Percentiles rank a stretch among this genome's conserved stretches.
phyloP scores from a whole-genome alignment of 2,888 invertebrate species.

The Acrobasis repandana region DNA sequence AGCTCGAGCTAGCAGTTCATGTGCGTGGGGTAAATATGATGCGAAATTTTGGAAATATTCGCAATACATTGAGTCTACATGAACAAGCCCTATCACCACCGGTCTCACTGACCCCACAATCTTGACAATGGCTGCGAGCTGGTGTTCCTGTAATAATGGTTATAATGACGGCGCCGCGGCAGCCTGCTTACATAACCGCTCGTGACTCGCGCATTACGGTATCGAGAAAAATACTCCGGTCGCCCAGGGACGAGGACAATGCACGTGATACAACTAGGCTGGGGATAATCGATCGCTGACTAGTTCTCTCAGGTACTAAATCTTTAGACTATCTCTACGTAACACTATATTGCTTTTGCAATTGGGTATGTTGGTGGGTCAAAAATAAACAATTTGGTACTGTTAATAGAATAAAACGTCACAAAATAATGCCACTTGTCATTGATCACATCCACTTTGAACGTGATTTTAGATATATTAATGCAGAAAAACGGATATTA shows the following conservation, averaged over 20 bases:
- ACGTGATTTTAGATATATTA: too few species aligned
- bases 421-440: too few species aligned
- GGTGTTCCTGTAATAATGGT: slow-evolving; percentile 74
- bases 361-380: too few species aligned
- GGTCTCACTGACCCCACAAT: slow-evolving; percentile 78
- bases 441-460: too few species aligned
- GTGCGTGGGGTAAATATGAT: too few species aligned
- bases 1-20: slow-evolving; percentile 69
- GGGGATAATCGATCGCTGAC: neutral
- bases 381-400: too few species aligned
- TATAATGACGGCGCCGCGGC: slow-evolving; percentile 77
- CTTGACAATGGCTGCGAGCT: slow-evolving; percentile 78
- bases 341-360: neutral
- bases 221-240: slow-evolving; percentile 70
- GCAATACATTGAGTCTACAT: neutral
- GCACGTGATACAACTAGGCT: slow-evolving; percentile 2
- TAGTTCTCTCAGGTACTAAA: neutral
- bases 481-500: too few species aligned
- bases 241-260: slow-evolving; percentile 45
- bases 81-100: slow-evolving; percentile 25
- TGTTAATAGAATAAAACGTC: too few species aligned
- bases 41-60: too few species aligned
- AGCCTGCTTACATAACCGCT: slow-evolving; percentile 81
- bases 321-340: neutral
- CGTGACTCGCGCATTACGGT: slow-evolving; percentile 82